Percentiles rank a stretch among this genome's conserved stretches.
These are phyloP conservation scores for Mallotus villosus DNA, from an alignment of 2,797 vertebrate genomes.

Conservation along the genomic window DNA sequence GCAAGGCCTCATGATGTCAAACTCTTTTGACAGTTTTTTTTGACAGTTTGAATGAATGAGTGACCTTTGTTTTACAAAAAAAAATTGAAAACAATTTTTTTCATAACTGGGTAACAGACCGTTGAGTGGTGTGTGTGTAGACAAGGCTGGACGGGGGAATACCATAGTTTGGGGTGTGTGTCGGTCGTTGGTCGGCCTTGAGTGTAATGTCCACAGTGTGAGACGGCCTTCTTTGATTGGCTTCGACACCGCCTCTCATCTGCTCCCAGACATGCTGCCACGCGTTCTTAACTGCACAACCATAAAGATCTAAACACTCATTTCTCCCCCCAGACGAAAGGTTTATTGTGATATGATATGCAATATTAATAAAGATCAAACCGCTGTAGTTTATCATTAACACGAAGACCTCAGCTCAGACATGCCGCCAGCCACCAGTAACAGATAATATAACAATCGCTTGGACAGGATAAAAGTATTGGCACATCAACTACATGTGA, in stretches of 20 bases:
- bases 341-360: constrained; percentile 65
- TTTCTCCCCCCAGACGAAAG: constrained; percentile 15
- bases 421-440: constrained; percentile 38
- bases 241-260: constrained; percentile 55
- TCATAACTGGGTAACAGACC: constrained; percentile 48
- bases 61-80: constrained; percentile 56
- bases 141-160: constrained; percentile 30
- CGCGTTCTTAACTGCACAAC: constrained; percentile 54
- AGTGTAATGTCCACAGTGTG: constrained; percentile 49
- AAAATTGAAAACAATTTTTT: background rate
- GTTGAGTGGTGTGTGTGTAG: constrained; percentile 37
- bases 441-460: constrained; percentile 26
- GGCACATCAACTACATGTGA: background rate
- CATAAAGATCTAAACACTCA: constrained; percentile 54
- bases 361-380: constrained; percentile 74
- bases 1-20: constrained; percentile 4
- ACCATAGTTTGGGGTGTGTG: constrained; percentile 33
- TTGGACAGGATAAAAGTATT: constrained; percentile 37
- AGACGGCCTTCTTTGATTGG: constrained; percentile 47
- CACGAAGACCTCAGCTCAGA: constrained; percentile 65
- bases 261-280: constrained; percentile 50
- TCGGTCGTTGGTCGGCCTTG: constrained; percentile 52
- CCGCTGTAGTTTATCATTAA: constrained; percentile 76
- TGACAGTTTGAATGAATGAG: constrained; percentile 49
- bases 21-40: constrained; percentile 47